Percentiles rank a stretch among this genome's conserved stretches.
These are phyloP conservation scores for Aphelenchoides bicaudatus DNA, from an alignment of 2,888 invertebrate genomes.

Conservation along the genomic window DNA sequence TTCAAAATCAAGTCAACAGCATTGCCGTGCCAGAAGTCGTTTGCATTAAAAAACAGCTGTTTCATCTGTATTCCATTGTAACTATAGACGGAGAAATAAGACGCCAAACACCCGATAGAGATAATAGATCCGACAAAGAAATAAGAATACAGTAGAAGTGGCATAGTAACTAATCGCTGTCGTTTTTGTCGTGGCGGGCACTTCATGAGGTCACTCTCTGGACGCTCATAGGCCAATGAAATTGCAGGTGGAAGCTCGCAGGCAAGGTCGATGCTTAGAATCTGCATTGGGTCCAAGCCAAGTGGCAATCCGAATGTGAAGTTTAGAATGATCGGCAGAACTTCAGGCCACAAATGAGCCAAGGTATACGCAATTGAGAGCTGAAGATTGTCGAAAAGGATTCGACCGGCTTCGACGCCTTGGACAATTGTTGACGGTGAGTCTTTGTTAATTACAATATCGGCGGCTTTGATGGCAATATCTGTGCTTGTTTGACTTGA, in stretches of 20 bases:
- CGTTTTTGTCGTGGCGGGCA: conserved; percentile 15
- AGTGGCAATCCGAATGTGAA: conserved; percentile 21
- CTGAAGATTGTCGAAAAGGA: conserved; percentile 20
- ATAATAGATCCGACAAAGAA: conserved; percentile 12
- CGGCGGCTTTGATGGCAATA: conserved; percentile 12
- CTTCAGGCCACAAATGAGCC: conserved; percentile 20
- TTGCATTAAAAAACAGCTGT: conserved; percentile 10
- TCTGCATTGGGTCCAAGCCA: conserved; percentile 19
- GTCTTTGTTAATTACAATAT: conserved; percentile 13
- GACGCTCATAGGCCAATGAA: conserved; percentile 24
- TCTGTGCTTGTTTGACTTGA: conserved; percentile 9
- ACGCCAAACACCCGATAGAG: conserved; percentile 10
- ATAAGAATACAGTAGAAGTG: conserved; percentile 14
- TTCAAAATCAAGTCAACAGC: conserved; percentile 13
- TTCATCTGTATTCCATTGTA: background rate
- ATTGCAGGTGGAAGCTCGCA: conserved; percentile 27
- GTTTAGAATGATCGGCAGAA: conserved; percentile 22
- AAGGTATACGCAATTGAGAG: conserved; percentile 21
- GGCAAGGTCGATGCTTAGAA: conserved; percentile 25
- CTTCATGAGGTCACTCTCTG: conserved; percentile 26
- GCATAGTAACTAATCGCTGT: background rate
- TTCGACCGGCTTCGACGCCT: conserved; percentile 14
- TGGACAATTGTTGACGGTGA: background rate
- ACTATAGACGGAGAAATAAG: conserved; percentile 17
- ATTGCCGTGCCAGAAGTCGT: conserved; percentile 17